phyloP scores from a whole-genome alignment of 1,140 invertebrate species.

The Cheumatopsyche charites region DNA sequence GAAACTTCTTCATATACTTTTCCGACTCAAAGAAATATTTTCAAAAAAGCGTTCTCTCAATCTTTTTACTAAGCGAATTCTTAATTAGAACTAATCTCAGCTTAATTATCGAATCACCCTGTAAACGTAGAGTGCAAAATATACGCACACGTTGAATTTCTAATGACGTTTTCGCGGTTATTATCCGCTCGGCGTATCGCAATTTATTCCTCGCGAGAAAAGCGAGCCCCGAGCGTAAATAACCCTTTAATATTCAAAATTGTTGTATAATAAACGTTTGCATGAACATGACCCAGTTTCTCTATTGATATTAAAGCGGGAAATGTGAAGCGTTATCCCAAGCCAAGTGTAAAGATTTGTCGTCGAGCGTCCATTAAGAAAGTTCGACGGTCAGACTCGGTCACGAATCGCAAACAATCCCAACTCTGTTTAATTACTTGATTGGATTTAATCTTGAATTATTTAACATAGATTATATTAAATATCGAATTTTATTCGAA shows the following conservation, averaged over 20 bases:
- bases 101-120: no score
- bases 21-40: constrained; percentile 43
- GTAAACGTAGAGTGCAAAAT: no score
- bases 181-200: constrained; percentile 21
- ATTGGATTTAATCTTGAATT: no score
- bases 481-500: no score
- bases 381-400: constrained; percentile 27
- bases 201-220: neutral
- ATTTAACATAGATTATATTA: no score
- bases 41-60: constrained; percentile 47
- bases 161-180: constrained; percentile 24
- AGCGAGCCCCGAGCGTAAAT: constrained; percentile 12
- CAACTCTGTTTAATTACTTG: no score
- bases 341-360: constrained; percentile 45
- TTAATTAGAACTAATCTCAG: no score
- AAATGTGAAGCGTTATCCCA: constrained; percentile 33
- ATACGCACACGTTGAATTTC: constrained; percentile 10
- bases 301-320: constrained; percentile 29
- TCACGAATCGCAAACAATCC: constrained; percentile 37
- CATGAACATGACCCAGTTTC: constrained; percentile 30
- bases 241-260: constrained; percentile 28
- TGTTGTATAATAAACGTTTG: constrained; percentile 19
- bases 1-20: neutral
- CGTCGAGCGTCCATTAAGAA: constrained; percentile 44
- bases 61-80: no score